phyloP scores from a whole-genome alignment of 2,797 vertebrate species.

The Sebastes taczanowskii region DNA sequence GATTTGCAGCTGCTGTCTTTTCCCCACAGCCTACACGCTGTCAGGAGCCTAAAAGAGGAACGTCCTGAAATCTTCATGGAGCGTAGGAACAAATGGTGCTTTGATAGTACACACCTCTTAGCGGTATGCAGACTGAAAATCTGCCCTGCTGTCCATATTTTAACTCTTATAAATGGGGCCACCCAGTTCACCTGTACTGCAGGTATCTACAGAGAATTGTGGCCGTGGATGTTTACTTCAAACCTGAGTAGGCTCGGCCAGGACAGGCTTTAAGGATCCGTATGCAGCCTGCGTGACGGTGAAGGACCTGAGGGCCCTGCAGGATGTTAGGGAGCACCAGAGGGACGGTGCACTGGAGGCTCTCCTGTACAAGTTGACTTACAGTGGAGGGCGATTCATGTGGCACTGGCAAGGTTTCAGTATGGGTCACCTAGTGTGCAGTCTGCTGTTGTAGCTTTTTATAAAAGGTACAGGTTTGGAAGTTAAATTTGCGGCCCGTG shows the following conservation, averaged over 20 bases:
- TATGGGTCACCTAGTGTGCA: neutral
- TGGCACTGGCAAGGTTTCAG: neutral
- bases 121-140: neutral
- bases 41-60: conserved; percentile 23
- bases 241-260: conserved; percentile 2
- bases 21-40: conserved; percentile 34
- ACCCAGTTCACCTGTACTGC: conserved; percentile 15
- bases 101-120: conserved; percentile 8
- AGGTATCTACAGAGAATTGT: neutral
- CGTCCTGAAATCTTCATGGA: conserved; percentile 22
- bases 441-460: neutral
- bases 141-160: neutral
- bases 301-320: conserved; percentile 28
- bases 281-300: conserved; percentile 10
- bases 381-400: neutral
- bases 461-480: neutral
- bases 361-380: neutral
- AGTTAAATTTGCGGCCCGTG: neutral
- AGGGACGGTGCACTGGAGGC: neutral
- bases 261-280: neutral
- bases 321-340: conserved; percentile 48
- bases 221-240: conserved; percentile 36
- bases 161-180: neutral
- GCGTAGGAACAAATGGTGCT: conserved; percentile 23
- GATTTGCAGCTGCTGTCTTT: conserved; percentile 51